Conservation (phyloP, 2,888 invertebrate genomes). For the Tipula helvola region DNA sequence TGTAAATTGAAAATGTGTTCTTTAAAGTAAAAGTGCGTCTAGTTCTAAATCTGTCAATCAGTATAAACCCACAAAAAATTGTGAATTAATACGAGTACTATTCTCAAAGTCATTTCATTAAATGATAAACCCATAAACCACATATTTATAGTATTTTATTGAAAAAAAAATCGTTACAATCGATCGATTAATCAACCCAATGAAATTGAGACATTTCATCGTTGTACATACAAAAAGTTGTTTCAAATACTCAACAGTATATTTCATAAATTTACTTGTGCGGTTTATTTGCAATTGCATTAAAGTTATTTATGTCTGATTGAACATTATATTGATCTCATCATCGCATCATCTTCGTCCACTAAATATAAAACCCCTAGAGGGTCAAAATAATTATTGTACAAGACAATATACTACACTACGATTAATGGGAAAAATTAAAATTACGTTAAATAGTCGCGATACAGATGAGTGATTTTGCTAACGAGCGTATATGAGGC, state of each 20-base stretch:
- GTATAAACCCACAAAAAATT: not conserved
- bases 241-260: not conserved
- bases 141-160: not conserved
- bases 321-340: not conserved
- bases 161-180: not conserved
- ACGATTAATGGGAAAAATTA: not conserved
- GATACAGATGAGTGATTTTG: not conserved
- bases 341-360: not conserved
- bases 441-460: not conserved
- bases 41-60: too few relatives aligned
- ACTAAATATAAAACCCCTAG: not conserved
- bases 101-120: too few relatives aligned
- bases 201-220: too few relatives aligned
- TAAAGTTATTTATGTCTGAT: not conserved
- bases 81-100: not conserved
- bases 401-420: not conserved
- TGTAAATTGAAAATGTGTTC: too few relatives aligned
- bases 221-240: too few relatives aligned
- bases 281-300: not conserved
- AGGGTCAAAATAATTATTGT: not conserved
- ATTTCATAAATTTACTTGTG: not conserved
- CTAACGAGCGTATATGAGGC: not conserved
- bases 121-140: not conserved
- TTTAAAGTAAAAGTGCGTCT: too few relatives aligned
- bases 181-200: too few relatives aligned